Evolutionary conservation across 2,797 vertebrate genomes (phyloP).

Genomic region (Limnodromus scolopaceus): DNA sequence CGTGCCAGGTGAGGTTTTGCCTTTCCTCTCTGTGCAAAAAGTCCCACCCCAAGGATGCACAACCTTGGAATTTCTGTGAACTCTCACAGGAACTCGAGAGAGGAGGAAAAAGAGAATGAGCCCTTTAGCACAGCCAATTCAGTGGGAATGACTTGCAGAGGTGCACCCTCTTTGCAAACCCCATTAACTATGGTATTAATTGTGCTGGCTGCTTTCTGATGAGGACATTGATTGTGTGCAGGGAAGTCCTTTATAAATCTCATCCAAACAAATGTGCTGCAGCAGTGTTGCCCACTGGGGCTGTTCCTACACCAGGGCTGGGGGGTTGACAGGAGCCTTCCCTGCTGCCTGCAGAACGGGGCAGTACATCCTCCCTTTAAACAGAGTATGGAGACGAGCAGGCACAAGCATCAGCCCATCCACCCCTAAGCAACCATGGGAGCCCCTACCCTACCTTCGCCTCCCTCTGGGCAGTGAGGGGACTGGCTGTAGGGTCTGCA

Average conservation of each 20-base stretch:
- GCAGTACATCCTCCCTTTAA: background rate
- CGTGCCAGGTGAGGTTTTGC: conserved; percentile 28
- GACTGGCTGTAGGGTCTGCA: background rate
- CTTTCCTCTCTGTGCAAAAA: background rate
- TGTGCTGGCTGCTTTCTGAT: background rate
- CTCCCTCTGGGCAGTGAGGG: background rate
- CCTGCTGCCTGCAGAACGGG: background rate
- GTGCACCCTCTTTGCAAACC: background rate
- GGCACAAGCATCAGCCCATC: background rate
- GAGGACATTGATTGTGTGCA: background rate
- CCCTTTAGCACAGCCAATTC: background rate
- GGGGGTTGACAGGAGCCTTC: background rate
- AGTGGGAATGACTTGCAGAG: background rate
- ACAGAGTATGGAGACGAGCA: background rate
- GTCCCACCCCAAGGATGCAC: background rate
- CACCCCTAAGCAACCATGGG: background rate
- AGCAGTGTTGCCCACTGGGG: background rate
- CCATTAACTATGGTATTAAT: background rate
- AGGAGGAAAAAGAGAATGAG: background rate
- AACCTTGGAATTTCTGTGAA: background rate
- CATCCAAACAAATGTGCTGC: background rate
- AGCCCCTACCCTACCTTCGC: background rate
- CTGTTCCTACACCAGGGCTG: background rate
- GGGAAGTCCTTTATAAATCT: background rate
- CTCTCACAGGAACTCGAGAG: background rate